Conservation (phyloP, 2,113 vertebrate genomes). For the Gallinago paraguaiae region DNA sequence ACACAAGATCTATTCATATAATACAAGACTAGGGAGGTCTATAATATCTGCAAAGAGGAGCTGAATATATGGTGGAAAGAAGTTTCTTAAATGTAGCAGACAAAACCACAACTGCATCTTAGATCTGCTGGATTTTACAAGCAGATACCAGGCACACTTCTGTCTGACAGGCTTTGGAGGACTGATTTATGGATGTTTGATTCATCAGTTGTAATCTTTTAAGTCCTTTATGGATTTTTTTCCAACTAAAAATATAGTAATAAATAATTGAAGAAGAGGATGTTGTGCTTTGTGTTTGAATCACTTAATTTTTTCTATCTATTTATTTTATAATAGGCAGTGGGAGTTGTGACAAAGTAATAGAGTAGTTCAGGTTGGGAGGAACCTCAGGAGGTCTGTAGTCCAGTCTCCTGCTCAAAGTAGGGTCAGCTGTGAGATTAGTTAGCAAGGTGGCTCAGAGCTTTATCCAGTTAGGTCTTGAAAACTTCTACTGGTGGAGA, state of each 20-base stretch:
- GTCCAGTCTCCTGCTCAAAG: background rate
- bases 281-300: background rate
- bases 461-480: background rate
- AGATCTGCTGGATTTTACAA: background rate
- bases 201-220: background rate
- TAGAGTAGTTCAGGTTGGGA: background rate
- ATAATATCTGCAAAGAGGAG: background rate
- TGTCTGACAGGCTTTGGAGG: background rate
- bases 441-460: background rate
- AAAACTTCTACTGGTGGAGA: background rate
- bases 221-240: background rate
- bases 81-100: background rate
- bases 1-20: background rate
- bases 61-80: background rate
- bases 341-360: background rate
- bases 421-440: background rate
- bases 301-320: background rate
- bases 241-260: background rate
- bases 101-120: background rate
- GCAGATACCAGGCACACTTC: background rate
- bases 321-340: background rate
- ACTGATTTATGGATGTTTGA: background rate
- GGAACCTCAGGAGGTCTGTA: background rate
- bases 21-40: background rate
- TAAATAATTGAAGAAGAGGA: background rate